A percentile compares a stretch with the other conserved stretches of the same genome.
Conservation (phyloP, 2,113 vertebrate genomes). For the Collichthys lucidus region DNA sequence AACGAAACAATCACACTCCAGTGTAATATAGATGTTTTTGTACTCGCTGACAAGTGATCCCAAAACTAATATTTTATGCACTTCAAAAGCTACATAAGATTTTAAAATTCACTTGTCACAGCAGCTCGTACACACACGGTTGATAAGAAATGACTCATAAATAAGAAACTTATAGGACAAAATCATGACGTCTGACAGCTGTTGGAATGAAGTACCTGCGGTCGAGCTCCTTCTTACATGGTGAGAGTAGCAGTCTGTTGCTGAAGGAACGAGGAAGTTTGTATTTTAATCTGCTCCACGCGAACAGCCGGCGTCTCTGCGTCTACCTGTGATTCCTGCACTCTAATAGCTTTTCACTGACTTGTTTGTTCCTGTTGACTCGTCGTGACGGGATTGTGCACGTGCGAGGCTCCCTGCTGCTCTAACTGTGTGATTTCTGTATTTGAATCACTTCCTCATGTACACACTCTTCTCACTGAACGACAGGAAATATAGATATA, state of each 20-base stretch:
- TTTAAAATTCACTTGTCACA: neutral
- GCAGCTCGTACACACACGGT: too few species aligned
- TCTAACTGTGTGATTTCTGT: constrained; percentile 21
- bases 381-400: constrained; percentile 11
- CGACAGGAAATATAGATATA: constrained; percentile 9
- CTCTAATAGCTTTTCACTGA: constrained; percentile 24
- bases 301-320: neutral
- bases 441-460: neutral
- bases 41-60: neutral
- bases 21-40: neutral
- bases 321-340: constrained; percentile 19
- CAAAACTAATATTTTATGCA: neutral
- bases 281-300: neutral
- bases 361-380: constrained; percentile 43
- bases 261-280: neutral
- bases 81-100: constrained; percentile 7
- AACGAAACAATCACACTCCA: neutral
- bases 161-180: too few species aligned
- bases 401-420: constrained; percentile 23
- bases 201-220: too few species aligned
- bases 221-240: too few species aligned
- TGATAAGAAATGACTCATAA: too few species aligned
- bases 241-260: too few species aligned
- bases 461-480: constrained; percentile 4
- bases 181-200: too few species aligned